phyloP scores from a whole-genome alignment of 2,888 invertebrate genomes.

The Furcula furcula region DNA sequence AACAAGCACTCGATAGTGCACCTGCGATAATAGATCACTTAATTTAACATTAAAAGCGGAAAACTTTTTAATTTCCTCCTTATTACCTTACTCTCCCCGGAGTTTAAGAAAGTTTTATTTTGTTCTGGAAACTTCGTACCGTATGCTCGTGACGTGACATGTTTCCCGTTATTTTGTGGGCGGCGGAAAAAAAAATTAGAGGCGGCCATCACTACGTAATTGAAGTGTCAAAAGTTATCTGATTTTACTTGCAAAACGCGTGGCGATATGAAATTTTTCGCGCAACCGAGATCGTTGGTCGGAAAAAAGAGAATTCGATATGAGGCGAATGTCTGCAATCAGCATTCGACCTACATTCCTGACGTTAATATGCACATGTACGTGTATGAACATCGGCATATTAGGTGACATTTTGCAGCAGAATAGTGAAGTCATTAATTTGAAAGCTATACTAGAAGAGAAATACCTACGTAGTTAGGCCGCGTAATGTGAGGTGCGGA shows the following conservation, averaged over 20 bases:
- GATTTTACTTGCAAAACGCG: slow-evolving; percentile 81
- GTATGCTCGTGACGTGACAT: slow-evolving; percentile 71
- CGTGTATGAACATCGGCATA: slow-evolving; percentile 41
- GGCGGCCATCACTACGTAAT: slow-evolving; percentile 75
- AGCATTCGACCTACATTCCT: slow-evolving; percentile 75
- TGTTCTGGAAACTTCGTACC: slow-evolving; percentile 64
- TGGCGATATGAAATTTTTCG: slow-evolving; percentile 78
- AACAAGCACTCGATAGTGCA: slow-evolving; percentile 43
- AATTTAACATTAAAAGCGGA: slow-evolving; percentile 61
- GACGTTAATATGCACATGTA: slow-evolving; percentile 55
- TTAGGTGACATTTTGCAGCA: slow-evolving; percentile 40
- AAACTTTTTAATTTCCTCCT: slow-evolving; percentile 65
- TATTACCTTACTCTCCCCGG: slow-evolving; percentile 51
- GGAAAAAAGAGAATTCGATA: slow-evolving; percentile 79
- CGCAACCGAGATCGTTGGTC: slow-evolving; percentile 65
- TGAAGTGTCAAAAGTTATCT: slow-evolving; percentile 82
- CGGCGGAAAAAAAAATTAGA: slow-evolving; percentile 61
- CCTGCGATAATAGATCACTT: slow-evolving; percentile 50
- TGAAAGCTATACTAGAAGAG: no score
- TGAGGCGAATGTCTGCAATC: slow-evolving; percentile 75
- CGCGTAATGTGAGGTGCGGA: no score
- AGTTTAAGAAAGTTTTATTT: slow-evolving; percentile 61
- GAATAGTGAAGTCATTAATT: slow-evolving; percentile 31
- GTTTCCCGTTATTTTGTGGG: slow-evolving; percentile 51
- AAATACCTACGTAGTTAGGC: no score